Percentiles rank a stretch among this genome's conserved stretches.
These are phyloP conservation scores for Enteromius argenteus DNA, from an alignment of 2,797 vertebrate genomes.

Conservation along the genomic window DNA sequence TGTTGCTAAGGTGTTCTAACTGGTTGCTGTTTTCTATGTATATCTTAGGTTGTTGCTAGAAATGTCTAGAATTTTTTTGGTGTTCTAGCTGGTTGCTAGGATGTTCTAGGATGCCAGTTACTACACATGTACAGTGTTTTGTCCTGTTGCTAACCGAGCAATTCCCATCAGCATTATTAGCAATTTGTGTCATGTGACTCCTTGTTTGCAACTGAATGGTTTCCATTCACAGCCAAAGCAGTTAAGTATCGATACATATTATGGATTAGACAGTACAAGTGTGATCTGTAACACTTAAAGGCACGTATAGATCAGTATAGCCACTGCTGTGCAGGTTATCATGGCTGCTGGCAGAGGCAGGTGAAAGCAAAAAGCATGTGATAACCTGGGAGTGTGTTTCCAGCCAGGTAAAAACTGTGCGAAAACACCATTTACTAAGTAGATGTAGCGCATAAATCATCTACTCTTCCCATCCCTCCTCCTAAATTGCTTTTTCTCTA, in stretches of 20 bases:
- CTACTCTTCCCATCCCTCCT: slow-evolving; percentile 26
- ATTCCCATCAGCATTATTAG: neutral
- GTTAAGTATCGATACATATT: neutral
- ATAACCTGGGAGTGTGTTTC: slow-evolving; percentile 63
- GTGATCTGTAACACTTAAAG: slow-evolving; percentile 12
- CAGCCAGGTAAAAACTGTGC: slow-evolving; percentile 61
- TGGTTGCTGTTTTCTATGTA: neutral
- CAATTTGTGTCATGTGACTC: neutral
- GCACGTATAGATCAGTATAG: neutral
- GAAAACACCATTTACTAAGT: slow-evolving; percentile 63
- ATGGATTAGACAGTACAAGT: neutral
- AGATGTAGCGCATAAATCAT: slow-evolving; percentile 67
- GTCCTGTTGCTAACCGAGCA: neutral
- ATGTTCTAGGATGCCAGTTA: neutral
- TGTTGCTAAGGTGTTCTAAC: neutral
- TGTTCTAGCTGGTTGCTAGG: neutral
- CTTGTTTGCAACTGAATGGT: slow-evolving; percentile 7
- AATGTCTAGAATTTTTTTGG: neutral
- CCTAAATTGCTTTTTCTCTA: slow-evolving; percentile 46
- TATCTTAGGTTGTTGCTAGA: neutral
- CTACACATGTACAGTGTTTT: neutral
- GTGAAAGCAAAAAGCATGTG: slow-evolving; percentile 55
- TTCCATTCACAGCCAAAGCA: neutral
- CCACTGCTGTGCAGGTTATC: neutral
- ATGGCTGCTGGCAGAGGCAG: slow-evolving; percentile 54